Evolutionary conservation across 2,113 vertebrate genomes (phyloP), one percentile per base, ranked within the genome.

Genomic region (Sylvia atricapilla): DNA sequence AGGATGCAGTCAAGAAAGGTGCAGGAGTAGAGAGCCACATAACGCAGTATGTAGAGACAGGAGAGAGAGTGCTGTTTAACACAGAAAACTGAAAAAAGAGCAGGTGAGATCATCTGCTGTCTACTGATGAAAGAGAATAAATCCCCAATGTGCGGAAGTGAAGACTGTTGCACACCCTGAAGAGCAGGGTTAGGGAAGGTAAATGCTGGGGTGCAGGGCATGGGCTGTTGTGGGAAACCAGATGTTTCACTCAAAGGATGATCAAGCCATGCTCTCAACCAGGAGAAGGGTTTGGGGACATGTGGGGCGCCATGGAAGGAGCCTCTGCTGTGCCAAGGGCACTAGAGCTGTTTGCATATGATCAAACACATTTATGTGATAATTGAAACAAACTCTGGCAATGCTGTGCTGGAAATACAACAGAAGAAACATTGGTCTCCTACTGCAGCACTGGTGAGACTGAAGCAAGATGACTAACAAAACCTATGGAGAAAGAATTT

Each of bases 381-480:
- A 91, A 76, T 52, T 63, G 68, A 91, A 92, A 70, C 14, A 72
- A 84, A 89, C 80, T 82, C 27, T 90, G 77, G 75, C 46, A 94
- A 69, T 4, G 6, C 53, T 50, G 25, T 30, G 24, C n/a, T 82
- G 79, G 63, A 93, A 97, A 84, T 87, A 35, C 35, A 95, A 62
- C 23, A 39, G 59, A 95, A 76, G 53, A 93, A 95, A 92, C 25
- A 53, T 49, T 59, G 83, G 80, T 46, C 24, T 84, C 68, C 59
- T 17, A 4, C 35, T 82, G 70, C 56, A 83, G n/a, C 41, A 52
- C 72, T 28, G 12, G 30, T 2, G 15, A 62, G 72, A 53, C 73
- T 77, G 90, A 84, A 89, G 72, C 37, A 76, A 94, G 44, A 25
- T 80, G 68, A 41, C 55, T 91, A 68, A 84, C 44, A 90, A 92